Base-by-base conservation (phyloP, 2,888 invertebrate genomes). In the Crepidodera aurea region DNA sequence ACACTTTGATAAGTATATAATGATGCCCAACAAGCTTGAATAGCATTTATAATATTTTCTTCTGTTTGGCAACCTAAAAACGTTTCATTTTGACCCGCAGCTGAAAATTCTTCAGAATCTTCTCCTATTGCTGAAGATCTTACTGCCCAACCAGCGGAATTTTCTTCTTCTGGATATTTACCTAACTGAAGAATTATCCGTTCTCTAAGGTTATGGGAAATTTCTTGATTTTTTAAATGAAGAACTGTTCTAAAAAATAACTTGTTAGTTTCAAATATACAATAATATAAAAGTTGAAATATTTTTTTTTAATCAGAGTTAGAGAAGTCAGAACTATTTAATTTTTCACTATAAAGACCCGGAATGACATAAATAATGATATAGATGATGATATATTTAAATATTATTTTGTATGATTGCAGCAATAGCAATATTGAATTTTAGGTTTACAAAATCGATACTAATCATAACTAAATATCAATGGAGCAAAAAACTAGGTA, bases 41-140 rank as follows among this genome's bases (percentile, higher is more conserved):
- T 82, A 4, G 87, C 88, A 25, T 81, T 73, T 8, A 87, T 62
- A 7, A 90, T 81, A 57, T 86, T 83, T 0, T 79, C 80, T 32
- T 82, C 78, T 0, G 83, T 84, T 32, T 77, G 77, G 53, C 91
- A 86, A 0, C 92, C 91, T 1, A 94, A 82, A 64, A 88, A 86
- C 0, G 92, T 92, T 62, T 89, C 88, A 81, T 94, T 91, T 82
- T 94, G 94, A 0, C 94, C 94, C 0, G 94, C 94, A 2, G 91
- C 89, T 0, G 93, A 93, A 7, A 91, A 81, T 51, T 91, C 91
- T 62, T 88, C 87, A 5, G 90, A 88, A 78, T 94, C 94, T 82
- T 94, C 94, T 2, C 90, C 90, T 42, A 91, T 85, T 10, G 90
- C 92, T 67, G 80, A 80, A 2, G 92, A 90, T 71, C 90, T 82